Evolutionary conservation across 1,140 invertebrate genomes (phyloP), one percentile per base, ranked within the genome.

Genomic region (Trinorchestia longiramus): DNA sequence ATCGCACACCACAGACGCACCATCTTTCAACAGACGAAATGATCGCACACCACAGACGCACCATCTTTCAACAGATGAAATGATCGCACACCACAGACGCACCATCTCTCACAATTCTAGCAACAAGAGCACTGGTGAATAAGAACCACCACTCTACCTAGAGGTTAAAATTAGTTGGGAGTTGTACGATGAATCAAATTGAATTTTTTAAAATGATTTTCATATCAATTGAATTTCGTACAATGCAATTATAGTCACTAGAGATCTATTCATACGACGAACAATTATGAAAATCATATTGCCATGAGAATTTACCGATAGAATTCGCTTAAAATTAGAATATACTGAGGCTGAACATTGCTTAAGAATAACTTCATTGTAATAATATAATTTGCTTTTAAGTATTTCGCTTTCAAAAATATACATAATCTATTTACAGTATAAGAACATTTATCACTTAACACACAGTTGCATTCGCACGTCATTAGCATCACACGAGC

Each of bases 371-470:
- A 94, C 44, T 77, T 77, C 40, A 45, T 47, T 45, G 92, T 43
- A 94, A 94, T 43, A 94, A 94, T 94, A 94, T 94, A 94, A 40
- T 94, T 94, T 47, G 41, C 17, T 92, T 94, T 94, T 0, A 45
- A 28, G 36, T 45, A 45, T 94, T 45, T 45, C 41, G 15, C 43
- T 94, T 45, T 47, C 92, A 94, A 94, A 94, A 94, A 94, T 94
- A 94, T 94, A 94, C 92, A 94, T 94, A 94, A 94, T 44, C 92
- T 94, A 94, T 94, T 94, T 94, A 94, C 92, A 94, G 43, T 94
- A 47, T 40, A 94, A 94, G 43, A 15, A 94, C 62, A 77, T 77
- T 1, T 77, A 19, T 77, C 62, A 77, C 62, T 77, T 77, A 77
- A 77, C 28, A 77, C 62, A 3, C 8, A 77, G 36, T 36, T 77